A percentile compares a stretch with the other conserved stretches of the same genome.
phyloP scores from a whole-genome alignment of 2,888 invertebrate genomes.

The Lamellibrachia columna region DNA sequence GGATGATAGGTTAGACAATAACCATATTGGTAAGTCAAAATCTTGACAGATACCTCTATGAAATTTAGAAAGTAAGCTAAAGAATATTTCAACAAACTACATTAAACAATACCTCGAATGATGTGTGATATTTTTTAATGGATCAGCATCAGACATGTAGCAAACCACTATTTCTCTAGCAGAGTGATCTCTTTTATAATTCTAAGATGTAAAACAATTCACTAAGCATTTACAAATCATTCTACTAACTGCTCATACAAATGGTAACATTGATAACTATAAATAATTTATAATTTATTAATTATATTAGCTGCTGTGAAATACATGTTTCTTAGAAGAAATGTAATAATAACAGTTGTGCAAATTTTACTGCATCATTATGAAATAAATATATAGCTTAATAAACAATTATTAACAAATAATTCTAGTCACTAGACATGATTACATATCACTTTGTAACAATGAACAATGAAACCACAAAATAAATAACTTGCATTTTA shows the following conservation, averaged over 20 bases:
- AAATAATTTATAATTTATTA: background rate
- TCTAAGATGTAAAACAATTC: background rate
- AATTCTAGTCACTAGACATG: no score
- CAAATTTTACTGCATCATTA: background rate
- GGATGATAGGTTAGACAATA: no score
- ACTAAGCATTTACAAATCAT: background rate
- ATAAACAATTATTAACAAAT: no score
- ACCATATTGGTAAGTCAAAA: no score
- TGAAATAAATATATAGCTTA: no score
- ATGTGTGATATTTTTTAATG: no score
- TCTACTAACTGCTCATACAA: background rate
- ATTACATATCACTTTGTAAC: background rate
- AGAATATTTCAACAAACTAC: no score
- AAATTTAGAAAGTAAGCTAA: no score
- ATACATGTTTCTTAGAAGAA: background rate
- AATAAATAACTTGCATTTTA: background rate
- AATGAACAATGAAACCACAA: background rate
- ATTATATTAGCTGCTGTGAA: background rate
- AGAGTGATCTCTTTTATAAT: background rate
- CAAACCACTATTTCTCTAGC: background rate
- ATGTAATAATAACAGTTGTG: background rate
- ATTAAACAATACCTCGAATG: no score
- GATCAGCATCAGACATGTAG: no score
- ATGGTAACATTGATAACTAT: background rate
- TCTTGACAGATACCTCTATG: no score